Evolutionary conservation across 2,797 vertebrate genomes (phyloP).

Genomic region (Sebastes baramenuke): DNA sequence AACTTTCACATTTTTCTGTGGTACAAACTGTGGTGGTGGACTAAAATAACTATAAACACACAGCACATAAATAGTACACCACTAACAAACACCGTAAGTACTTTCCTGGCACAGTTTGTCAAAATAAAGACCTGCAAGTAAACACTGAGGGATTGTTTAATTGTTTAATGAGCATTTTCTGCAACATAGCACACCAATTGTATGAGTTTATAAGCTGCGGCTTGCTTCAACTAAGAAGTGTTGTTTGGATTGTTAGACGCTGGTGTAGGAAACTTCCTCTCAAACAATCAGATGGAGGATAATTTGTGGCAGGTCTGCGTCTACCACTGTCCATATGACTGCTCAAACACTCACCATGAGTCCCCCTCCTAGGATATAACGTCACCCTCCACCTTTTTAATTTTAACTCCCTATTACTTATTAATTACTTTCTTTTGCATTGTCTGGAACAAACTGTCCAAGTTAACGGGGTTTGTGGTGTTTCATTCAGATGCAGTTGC

Average conservation of each 20-base stretch:
- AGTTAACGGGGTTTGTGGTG: neutral
- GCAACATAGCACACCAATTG: neutral
- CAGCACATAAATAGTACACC: neutral
- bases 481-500: neutral
- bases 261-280: neutral
- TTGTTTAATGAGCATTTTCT: neutral
- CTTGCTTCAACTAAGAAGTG: neutral
- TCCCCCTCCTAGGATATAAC: neutral
- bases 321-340: neutral
- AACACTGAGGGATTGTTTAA: constrained; percentile 2
- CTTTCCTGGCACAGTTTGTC: neutral
- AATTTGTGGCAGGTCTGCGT: neutral
- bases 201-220: neutral
- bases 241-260: neutral
- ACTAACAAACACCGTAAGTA: neutral
- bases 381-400: neutral
- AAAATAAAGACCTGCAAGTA: neutral
- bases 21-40: neutral
- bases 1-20: neutral
- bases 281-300: neutral
- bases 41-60: constrained; percentile 10
- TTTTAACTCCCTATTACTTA: neutral
- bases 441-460: neutral
- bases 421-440: neutral
- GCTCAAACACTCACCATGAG: neutral